Evolutionary conservation across 2,888 invertebrate species (phyloP), one percentile per base, ranked within the genome.

Genomic region (Acheta domesticus): DNA sequence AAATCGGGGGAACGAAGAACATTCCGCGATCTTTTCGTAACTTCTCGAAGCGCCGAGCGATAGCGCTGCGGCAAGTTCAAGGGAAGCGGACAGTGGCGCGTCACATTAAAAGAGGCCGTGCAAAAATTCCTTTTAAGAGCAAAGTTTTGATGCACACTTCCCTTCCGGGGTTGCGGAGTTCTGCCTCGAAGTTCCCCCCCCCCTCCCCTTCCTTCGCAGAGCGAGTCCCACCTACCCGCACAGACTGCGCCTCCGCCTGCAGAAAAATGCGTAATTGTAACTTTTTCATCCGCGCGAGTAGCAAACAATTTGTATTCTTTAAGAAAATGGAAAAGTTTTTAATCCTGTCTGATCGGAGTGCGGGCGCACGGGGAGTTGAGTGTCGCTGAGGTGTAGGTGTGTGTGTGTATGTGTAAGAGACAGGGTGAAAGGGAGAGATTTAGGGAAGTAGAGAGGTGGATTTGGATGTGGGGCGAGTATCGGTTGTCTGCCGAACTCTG

Each of bases 231-330:
- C 62, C 62, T 62, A 62, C 14, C n/a, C 62, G 36, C 62, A 12
- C 62, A 19, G n/a, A n/a, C 16, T 62, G 16, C 36, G 36, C 62
- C 62, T 62, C 62, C n/a, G 62, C 62, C n/a, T 62, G n/a, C 62
- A 62, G 62, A 62, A 62, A 62, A 62, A 62, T 16, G n/a, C 62
- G 16, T 62, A 62, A 62, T 62, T 62, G 62, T 62, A 62, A 62
- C 62, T 62, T 62, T 62, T 62, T 62, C 62, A 62, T 62, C 62
- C 62, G 62, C 62, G n/a, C 62, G n/a, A 62, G 62, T 62, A 62
- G 62, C 62, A 62, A 62, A 62, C 62, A 62, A 62, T 62, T 62
- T 62, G 62, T 62, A 62, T 62, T 62, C 62, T 62, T 62, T 62
- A 62, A n/a, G 62, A 62, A 14, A 62, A 62, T 62, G 62, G 62